These are phyloP conservation scores for Cetonia aurata DNA, from an alignment of 2,888 invertebrate genomes.

Conservation along the genomic window DNA sequence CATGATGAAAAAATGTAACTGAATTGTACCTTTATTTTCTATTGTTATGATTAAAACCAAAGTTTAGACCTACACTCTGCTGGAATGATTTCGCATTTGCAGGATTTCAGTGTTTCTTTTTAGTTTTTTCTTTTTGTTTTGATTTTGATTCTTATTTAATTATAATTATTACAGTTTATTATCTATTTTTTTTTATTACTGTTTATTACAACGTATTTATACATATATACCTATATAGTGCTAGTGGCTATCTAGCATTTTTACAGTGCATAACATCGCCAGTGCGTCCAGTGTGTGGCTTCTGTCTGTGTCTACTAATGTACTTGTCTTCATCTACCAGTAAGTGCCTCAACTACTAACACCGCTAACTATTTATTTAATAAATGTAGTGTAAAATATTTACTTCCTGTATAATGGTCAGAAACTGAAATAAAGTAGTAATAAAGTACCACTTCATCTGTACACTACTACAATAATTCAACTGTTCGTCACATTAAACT, in stretches of 20 bases:
- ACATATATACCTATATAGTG: slow-evolving; percentile 37
- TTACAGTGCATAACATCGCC: slow-evolving; percentile 46
- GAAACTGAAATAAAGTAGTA: slow-evolving; percentile 27
- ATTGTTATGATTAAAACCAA: slow-evolving; percentile 66
- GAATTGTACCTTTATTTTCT: slow-evolving; percentile 68
- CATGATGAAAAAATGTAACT: slow-evolving; percentile 62
- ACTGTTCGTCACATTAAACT: too few relatives aligned
- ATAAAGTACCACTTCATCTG: neutral
- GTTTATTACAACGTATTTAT: slow-evolving; percentile 9
- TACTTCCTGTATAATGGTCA: slow-evolving; percentile 1
- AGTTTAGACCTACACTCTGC: slow-evolving; percentile 63
- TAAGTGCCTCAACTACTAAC: slow-evolving; percentile 65
- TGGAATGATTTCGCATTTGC: slow-evolving; percentile 54
- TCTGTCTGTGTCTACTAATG: slow-evolving; percentile 67
- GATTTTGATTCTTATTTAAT: neutral
- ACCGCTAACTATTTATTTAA: slow-evolving; percentile 46
- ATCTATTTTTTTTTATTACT: slow-evolving; percentile 43
- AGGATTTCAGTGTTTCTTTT: slow-evolving; percentile 45
- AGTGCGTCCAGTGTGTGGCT: slow-evolving; percentile 61
- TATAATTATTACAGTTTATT: slow-evolving; percentile 20
- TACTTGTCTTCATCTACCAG: slow-evolving; percentile 64
- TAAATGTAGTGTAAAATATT: slow-evolving; percentile 28
- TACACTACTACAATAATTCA: too few relatives aligned
- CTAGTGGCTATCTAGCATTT: slow-evolving; percentile 56
- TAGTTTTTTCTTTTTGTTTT: slow-evolving; percentile 16